These are phyloP conservation scores for Crioceris asparagi DNA, from an alignment of 2,888 invertebrate genomes.

Conservation along the genomic window DNA sequence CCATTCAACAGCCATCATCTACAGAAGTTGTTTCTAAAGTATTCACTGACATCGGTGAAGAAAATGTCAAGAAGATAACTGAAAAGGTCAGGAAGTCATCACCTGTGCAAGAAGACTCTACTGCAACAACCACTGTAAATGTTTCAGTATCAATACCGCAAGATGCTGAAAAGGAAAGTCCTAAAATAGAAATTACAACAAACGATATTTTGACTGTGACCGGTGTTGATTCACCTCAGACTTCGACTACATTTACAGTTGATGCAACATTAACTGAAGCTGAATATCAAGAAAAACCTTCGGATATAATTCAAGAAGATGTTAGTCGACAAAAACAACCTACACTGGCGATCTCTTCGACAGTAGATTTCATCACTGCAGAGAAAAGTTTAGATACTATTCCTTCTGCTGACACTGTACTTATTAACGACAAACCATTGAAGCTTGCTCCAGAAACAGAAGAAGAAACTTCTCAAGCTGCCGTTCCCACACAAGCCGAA, in stretches of 20 bases:
- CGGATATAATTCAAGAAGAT: slow-evolving; percentile 1
- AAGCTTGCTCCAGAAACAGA: slow-evolving; percentile 5
- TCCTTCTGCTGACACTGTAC: slow-evolving; percentile 9
- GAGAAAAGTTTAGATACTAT: slow-evolving; percentile 13
- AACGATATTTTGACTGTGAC: slow-evolving; percentile 20
- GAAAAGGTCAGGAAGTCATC: slow-evolving; percentile 5
- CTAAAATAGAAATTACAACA: slow-evolving; percentile 22
- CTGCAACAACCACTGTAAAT: slow-evolving; percentile 16
- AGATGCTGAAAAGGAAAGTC: slow-evolving; percentile 14
- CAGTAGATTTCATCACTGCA: slow-evolving; percentile 18
- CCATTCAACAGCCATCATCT: slow-evolving; percentile 8
- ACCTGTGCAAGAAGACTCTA: slow-evolving; percentile 4
- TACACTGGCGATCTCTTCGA: slow-evolving; percentile 7
- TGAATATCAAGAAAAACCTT: slow-evolving; percentile 16
- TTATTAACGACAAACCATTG: slow-evolving; percentile 22
- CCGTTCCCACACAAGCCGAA: slow-evolving; percentile 1
- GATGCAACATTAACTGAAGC: slow-evolving; percentile 28
- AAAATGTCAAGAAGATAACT: slow-evolving; percentile 21
- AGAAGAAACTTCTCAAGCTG: background rate
- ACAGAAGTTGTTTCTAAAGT: slow-evolving; percentile 26
- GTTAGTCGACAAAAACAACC: background rate
- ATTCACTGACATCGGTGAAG: slow-evolving; percentile 27
- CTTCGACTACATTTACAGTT: slow-evolving; percentile 22
- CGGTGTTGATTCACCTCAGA: slow-evolving; percentile 13
- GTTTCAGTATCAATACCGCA: slow-evolving; percentile 20